Evolutionary conservation across 2,113 vertebrate species (phyloP).

Genomic region (Lepisosteus osseus): DNA sequence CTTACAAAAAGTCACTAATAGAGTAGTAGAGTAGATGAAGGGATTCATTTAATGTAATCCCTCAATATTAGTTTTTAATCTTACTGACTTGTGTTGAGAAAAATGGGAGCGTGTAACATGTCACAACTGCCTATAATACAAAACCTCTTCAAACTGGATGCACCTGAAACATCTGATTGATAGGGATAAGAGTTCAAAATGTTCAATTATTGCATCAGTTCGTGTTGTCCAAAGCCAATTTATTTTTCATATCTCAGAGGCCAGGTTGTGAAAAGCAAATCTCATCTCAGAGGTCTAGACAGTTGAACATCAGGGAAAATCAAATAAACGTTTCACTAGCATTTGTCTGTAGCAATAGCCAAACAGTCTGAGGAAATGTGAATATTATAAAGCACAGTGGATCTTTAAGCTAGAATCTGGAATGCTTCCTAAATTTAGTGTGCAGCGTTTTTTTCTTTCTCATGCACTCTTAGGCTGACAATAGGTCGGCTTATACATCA

Average conservation of each 20-base stretch:
- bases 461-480: too few relatives aligned
- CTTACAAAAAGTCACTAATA: too few relatives aligned
- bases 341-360: conserved; percentile 18
- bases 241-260: conserved; percentile 26
- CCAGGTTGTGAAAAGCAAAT: conserved; percentile 17
- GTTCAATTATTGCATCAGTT: conserved; percentile 19
- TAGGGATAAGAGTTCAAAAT: conserved; percentile 1
- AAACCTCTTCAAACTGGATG: background rate
- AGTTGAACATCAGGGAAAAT: conserved; percentile 14
- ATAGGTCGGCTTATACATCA: too few relatives aligned
- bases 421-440: too few relatives aligned
- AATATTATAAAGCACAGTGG: background rate
- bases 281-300: conserved; percentile 12
- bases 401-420: background rate
- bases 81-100: background rate
- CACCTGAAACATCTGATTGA: background rate
- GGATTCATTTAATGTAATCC: too few relatives aligned
- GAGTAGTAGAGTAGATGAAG: too few relatives aligned
- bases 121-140: background rate
- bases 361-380: background rate
- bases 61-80: background rate
- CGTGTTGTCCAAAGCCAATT: conserved; percentile 16
- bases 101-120: background rate
- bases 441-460: too few relatives aligned
- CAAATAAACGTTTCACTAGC: conserved; percentile 25